Evolutionary conservation across 2,888 invertebrate genomes (phyloP).

Genomic region (Psylliodes chrysocephalus): DNA sequence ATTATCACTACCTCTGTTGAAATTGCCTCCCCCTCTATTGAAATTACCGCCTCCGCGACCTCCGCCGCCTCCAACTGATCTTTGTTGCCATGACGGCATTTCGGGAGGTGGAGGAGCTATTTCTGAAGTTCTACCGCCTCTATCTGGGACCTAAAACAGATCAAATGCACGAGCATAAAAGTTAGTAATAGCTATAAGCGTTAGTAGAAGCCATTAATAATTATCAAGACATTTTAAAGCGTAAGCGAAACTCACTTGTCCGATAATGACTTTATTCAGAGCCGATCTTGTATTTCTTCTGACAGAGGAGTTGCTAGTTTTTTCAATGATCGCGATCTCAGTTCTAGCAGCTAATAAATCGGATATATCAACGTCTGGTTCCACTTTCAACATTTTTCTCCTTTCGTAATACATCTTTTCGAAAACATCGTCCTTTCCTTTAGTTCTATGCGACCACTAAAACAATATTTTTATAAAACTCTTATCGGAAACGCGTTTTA

Average conservation of each 20-base stretch:
- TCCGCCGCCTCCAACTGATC: slow-evolving; percentile 65
- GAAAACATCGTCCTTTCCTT: slow-evolving; percentile 78
- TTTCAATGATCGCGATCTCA: slow-evolving; percentile 87
- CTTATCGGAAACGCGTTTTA: background rate
- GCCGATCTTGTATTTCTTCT: slow-evolving; percentile 85
- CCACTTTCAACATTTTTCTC: slow-evolving; percentile 66
- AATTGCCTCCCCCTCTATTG: slow-evolving; percentile 52
- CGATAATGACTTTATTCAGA: slow-evolving; percentile 90
- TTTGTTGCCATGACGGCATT: slow-evolving; percentile 95
- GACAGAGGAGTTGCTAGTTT: slow-evolving; percentile 88
- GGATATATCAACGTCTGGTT: slow-evolving; percentile 76
- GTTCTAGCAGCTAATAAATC: slow-evolving; percentile 87
- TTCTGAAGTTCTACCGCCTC: slow-evolving; percentile 93
- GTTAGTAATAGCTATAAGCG: background rate
- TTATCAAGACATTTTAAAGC: too few relatives aligned
- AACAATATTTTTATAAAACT: slow-evolving; percentile 5
- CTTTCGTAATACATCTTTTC: slow-evolving; percentile 69
- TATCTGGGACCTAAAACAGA: slow-evolving; percentile 81
- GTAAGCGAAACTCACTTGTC: slow-evolving; percentile 68
- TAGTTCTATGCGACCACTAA: slow-evolving; percentile 86
- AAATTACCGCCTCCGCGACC: slow-evolving; percentile 60
- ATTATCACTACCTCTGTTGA: slow-evolving; percentile 24
- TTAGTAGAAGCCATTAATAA: slow-evolving; percentile 2
- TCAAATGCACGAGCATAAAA: too few relatives aligned
- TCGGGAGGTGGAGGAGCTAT: slow-evolving; percentile 94